phyloP scores from a whole-genome alignment of 2,797 vertebrate species.

The Pangasius macronema region DNA sequence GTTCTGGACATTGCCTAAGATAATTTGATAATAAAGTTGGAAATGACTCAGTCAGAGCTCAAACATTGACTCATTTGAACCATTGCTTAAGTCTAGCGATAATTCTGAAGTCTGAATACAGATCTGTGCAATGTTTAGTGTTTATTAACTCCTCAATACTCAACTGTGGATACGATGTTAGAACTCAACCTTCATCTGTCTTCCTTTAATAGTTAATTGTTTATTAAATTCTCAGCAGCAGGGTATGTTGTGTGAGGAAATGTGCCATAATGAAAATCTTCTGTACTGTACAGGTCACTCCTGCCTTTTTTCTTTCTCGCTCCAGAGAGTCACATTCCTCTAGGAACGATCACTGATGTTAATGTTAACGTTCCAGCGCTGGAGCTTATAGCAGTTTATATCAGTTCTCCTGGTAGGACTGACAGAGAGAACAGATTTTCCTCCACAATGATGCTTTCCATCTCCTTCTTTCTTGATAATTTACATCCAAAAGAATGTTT shows the following conservation, averaged over 20 bases:
- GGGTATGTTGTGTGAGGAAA: neutral
- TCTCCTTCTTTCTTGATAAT: neutral
- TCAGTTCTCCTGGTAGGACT: neutral
- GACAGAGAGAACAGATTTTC: neutral
- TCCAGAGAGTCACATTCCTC: neutral
- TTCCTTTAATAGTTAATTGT: neutral
- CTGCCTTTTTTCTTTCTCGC: neutral
- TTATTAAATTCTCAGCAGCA: no score
- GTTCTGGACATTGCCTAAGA: neutral
- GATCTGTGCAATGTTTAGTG: neutral
- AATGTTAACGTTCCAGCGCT: neutral
- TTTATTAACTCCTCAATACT: neutral
- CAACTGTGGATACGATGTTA: neutral
- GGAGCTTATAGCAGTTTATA: neutral
- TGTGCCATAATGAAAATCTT: neutral
- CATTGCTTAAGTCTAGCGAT: neutral
- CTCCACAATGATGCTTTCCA: slow-evolving; percentile 10
- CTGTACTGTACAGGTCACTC: neutral
- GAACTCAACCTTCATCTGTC: neutral
- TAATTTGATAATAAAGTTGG: neutral
- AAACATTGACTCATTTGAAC: no score
- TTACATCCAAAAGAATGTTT: neutral
- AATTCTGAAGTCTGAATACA: neutral
- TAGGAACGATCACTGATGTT: neutral
- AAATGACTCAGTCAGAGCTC: neutral